Evolutionary conservation across 64 coral and sea anemone genomes (phyloP), one percentile per base, ranked within the genome.

Genomic region (Actinia equina): DNA sequence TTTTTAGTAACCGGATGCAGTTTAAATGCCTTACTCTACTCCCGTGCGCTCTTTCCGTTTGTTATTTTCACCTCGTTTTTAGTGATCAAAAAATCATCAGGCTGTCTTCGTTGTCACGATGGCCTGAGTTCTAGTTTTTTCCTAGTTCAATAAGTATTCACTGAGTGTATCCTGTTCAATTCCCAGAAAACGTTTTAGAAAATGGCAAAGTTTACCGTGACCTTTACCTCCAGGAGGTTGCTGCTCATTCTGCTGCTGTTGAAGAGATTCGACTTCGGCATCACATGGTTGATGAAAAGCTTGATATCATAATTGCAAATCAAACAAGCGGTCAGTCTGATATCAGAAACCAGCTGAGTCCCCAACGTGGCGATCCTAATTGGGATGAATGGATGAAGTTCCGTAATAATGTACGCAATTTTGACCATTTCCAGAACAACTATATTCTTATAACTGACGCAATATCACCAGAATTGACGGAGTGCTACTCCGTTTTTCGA

Each of bases 381-480:
- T 93, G 88, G 87, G 92, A 93, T 44, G 87, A 80, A 71, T 93
- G 92, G 92, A 26, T 83, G 17, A 71, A 46, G 14, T 93, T 93
- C 43, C 15, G 58, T 17, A 3, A 57, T 15, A 60, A 9, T n/a
- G 84, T 93, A 60, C 71, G 15, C 14, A 54, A 58, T 23, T 93
- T 93, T 67, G 87, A 93, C 20, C 17, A 70, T 16, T 51, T 14
- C 12, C 59, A 89, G 23, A 91, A 69, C 79, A 84, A 94, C 49
- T 94, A 87, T 42, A 90, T 94, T 25, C 85, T 94, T 41, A 12
- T 88, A 3, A 69, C 89, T 22, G 93, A 90, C 44, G 26, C 79
- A 1, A 59, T 91, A 14, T 37, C 86, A 0, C 30, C 69, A 6
- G 85, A 63, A 11, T 18, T 90, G 13, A 17, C 88, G 0, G 59